These are phyloP conservation scores for Steinernema scapterisci DNA, from an alignment of 2,888 invertebrate genomes.

Conservation along the genomic window DNA sequence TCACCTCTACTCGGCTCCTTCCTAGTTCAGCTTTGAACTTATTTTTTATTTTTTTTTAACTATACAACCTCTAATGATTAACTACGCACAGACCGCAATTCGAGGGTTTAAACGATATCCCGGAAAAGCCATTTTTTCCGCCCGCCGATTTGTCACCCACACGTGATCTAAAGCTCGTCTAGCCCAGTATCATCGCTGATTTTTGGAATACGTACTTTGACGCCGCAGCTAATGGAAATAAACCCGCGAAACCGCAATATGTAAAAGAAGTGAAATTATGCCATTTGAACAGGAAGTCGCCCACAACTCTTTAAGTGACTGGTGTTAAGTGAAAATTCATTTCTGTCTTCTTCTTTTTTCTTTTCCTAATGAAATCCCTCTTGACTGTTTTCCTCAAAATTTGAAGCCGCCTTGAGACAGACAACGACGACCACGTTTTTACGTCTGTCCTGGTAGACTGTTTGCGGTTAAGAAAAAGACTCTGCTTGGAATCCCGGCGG, in stretches of 20 bases:
- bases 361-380: not conserved
- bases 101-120: too few species aligned
- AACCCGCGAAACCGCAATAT: too few species aligned
- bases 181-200: not conserved
- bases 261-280: not conserved
- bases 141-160: not conserved
- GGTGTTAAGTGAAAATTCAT: not conserved
- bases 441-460: too few species aligned
- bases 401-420: not conserved
- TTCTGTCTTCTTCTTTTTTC: not conserved
- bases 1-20: too few species aligned
- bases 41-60: too few species aligned
- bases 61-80: too few species aligned
- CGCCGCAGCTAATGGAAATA: not conserved
- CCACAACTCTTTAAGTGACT: not conserved
- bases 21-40: too few species aligned
- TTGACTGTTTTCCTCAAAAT: not conserved
- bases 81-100: too few species aligned
- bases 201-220: not conserved
- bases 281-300: slow-evolving; percentile 10
- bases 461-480: too few species aligned
- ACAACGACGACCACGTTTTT: too few species aligned
- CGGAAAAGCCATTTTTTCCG: not conserved
- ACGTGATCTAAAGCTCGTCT: not conserved
- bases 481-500: too few species aligned